Percentiles rank a stretch among this genome's conserved stretches.
These are phyloP conservation scores for Teinopalpus imperialis DNA, from an alignment of 2,888 invertebrate genomes.

Conservation along the genomic window DNA sequence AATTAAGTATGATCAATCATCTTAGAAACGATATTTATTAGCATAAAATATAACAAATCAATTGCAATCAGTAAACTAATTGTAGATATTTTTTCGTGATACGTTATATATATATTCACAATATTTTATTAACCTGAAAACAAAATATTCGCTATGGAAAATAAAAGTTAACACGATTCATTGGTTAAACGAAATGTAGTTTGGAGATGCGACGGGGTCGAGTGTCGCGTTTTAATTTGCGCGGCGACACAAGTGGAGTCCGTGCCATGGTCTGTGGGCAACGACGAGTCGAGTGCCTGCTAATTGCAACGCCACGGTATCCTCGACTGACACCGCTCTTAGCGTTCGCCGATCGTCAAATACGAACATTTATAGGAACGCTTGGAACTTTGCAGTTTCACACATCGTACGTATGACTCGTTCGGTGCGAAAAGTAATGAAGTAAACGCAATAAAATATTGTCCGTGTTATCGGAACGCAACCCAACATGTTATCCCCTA, in stretches of 20 bases:
- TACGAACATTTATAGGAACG: conserved; percentile 42
- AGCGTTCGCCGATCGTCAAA: conserved; percentile 48
- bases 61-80: too few relatives aligned
- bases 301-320: conserved; percentile 72
- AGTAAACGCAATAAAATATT: conserved; percentile 35
- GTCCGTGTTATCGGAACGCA: conserved; percentile 36
- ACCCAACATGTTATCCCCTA: conserved; percentile 56
- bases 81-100: too few relatives aligned
- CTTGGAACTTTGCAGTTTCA: conserved; percentile 22
- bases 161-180: conserved; percentile 47
- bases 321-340: conserved; percentile 50
- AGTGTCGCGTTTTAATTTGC: conserved; percentile 79
- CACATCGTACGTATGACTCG: conserved; percentile 12
- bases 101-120: too few relatives aligned
- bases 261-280: conserved; percentile 61
- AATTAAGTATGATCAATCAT: too few relatives aligned
- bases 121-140: too few relatives aligned
- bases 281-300: conserved; percentile 71
- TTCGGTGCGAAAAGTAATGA: conserved; percentile 25
- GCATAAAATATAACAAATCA: too few relatives aligned
- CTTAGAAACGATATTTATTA: too few relatives aligned
- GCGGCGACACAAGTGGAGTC: conserved; percentile 76
- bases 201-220: conserved; percentile 65
- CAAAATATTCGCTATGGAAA: too few relatives aligned
- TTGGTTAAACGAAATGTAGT: conserved; percentile 64